Base-by-base conservation (phyloP, 2,113 vertebrate genomes). In the Eidolon helvum region DNA sequence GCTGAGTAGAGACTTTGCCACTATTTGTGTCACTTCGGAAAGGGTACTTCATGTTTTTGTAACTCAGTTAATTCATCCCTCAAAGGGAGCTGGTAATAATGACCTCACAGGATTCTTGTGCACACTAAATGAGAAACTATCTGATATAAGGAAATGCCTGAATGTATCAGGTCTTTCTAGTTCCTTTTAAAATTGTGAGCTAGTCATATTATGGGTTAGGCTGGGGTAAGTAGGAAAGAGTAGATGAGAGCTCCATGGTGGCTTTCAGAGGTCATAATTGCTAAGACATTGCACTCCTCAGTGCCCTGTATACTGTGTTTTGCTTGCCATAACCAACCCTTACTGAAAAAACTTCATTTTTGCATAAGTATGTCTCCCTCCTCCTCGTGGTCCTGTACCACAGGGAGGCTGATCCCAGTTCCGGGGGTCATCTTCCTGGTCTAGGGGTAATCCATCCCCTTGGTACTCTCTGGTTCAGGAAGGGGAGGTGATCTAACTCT, bases 331-430 rank as follows among this genome's bases (percentile, higher is more conserved):
- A 66, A 65, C 7, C 16, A 72, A 63, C 5, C 15, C 63, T 84
- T 69, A 95, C 45, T 59, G 89, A 92, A 91, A 77, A 28, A 82
- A 79, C 30, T n/a, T 66, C 57, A 92, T 69, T 80, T 90, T 95
- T 89, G 24, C 16, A 59, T 65, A 79, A 45, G 40, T 68, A 59
- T 92, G 3, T n/a, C 19, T 72, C 22, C 63, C 2, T 66, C 10
- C 22, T 92, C 87, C 63, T 59, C 78, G 40, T 89, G 61, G 65
- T 86, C 55, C 50, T 59, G n/a, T 61, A 57, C 19, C 65, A 89
- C 55, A 53, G 59, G 72, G 55, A 71, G 19, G 79, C n/a, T 80
- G 55, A 86, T 80, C 28, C 48, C 33, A 80, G 21, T 66, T 92
- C n/a, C 48, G 74, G 14, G 6, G 10, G 71, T 71, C 55, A 79